Conservation (phyloP, 2,888 invertebrate species). For the Cylloceria caligata region DNA sequence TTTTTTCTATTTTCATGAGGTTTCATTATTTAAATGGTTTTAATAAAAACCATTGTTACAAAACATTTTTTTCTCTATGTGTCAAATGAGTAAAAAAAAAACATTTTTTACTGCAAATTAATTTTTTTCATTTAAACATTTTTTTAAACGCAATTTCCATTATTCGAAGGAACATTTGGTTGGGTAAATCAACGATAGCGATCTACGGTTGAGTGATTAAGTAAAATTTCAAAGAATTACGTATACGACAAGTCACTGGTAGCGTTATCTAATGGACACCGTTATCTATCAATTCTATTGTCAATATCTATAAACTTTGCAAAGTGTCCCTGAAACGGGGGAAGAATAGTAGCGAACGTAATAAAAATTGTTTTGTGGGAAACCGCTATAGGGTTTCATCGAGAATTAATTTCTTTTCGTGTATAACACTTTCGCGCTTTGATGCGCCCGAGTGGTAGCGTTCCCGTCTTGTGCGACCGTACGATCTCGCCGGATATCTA, state of each 20-base stretch:
- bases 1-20: no score
- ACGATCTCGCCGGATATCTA: slow-evolving; percentile 55
- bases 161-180: background rate
- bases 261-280: slow-evolving; percentile 41
- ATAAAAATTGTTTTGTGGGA: slow-evolving; percentile 41
- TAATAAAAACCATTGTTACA: no score
- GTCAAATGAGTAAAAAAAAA: no score
- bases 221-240: background rate
- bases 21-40: no score
- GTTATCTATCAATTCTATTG: slow-evolving; percentile 38
- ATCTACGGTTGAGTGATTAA: background rate
- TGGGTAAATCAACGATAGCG: background rate
- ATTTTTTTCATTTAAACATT: background rate
- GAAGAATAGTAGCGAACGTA: background rate
- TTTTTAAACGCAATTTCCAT: background rate
- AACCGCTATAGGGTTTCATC: slow-evolving; percentile 63
- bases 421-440: slow-evolving; percentile 77
- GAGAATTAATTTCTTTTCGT: slow-evolving; percentile 78
- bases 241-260: background rate
- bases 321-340: background rate
- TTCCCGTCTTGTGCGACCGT: slow-evolving; percentile 45
- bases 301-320: slow-evolving; percentile 37
- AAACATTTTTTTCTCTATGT: no score
- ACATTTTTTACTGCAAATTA: background rate
- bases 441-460: slow-evolving; percentile 66